These are phyloP conservation scores for Melanotaenia duboulayi DNA, from an alignment of 2,113 vertebrate genomes.

Conservation along the genomic window DNA sequence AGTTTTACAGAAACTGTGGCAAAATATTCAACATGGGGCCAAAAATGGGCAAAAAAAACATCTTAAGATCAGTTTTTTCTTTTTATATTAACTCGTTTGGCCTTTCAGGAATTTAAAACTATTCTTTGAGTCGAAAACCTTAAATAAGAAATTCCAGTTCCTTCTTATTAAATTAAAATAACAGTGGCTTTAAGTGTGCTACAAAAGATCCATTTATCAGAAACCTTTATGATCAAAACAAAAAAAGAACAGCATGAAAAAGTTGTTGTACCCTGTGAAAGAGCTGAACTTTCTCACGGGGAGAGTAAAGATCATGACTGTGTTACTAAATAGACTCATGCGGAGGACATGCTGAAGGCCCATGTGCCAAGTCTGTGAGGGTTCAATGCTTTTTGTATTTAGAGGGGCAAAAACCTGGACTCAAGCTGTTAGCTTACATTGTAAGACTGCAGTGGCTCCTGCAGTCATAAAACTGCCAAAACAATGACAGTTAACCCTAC, in stretches of 20 bases:
- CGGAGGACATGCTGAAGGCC: slow-evolving; percentile 24
- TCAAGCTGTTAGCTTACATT: not conserved
- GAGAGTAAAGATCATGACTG: slow-evolving; percentile 69
- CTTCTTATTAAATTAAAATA: not conserved
- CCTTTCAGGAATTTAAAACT: not conserved
- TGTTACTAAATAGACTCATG: slow-evolving; percentile 77
- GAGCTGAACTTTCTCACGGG: slow-evolving; percentile 72
- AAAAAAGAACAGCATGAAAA: slow-evolving; percentile 27
- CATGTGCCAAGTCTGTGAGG: slow-evolving; percentile 69
- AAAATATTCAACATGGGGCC: not conserved
- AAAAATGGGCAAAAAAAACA: slow-evolving; percentile 12
- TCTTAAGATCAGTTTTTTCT: too few species aligned
- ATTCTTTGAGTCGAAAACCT: not conserved
- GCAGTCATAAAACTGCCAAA: slow-evolving; percentile 21
- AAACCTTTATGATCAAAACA: not conserved
- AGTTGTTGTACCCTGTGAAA: slow-evolving; percentile 55
- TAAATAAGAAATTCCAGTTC: slow-evolving; percentile 13
- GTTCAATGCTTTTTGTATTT: slow-evolving; percentile 50
- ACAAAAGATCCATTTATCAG: not conserved
- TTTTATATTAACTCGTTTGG: not conserved
- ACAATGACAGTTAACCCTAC: slow-evolving; percentile 6
- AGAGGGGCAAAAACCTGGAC: slow-evolving; percentile 35
- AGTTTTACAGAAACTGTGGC: slow-evolving; percentile 8
- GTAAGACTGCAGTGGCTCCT: slow-evolving; percentile 20
- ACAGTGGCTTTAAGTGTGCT: not conserved